Evolutionary conservation across 2,797 vertebrate genomes (phyloP).

Genomic region (Acomys russatus): DNA sequence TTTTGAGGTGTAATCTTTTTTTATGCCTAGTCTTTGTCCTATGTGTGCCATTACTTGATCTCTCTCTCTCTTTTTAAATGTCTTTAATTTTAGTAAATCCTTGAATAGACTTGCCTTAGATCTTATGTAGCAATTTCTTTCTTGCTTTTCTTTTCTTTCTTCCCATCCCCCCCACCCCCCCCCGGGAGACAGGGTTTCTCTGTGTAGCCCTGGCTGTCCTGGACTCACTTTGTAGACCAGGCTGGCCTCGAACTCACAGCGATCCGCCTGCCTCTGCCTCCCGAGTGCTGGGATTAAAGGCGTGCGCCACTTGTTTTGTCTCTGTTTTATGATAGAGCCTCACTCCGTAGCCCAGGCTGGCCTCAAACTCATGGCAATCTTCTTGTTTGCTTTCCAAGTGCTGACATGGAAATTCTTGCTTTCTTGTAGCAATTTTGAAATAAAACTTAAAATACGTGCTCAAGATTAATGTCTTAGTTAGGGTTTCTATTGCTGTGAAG

Average conservation of each 20-base stretch:
- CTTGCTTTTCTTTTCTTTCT: no score
- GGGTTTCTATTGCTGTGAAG: background rate
- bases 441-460: constrained; percentile 14
- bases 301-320: no score
- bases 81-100: background rate
- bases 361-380: background rate
- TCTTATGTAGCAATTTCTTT: background rate
- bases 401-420: background rate
- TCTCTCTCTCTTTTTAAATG: background rate
- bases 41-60: background rate
- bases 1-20: background rate
- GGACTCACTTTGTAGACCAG: no score
- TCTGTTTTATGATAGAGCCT: background rate
- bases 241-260: no score
- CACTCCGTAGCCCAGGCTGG: background rate
- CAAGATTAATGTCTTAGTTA: background rate
- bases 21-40: background rate
- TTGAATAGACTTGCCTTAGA: background rate
- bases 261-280: no score
- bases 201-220: no score
- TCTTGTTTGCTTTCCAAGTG: background rate
- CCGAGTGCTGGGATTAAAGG: no score
- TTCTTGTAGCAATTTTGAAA: constrained; percentile 48
- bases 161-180: no score
- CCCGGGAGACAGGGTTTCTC: no score